Evolutionary conservation across 2,113 vertebrate species (phyloP), one percentile per base, ranked within the genome.

Genomic region (Scomber scombrus): DNA sequence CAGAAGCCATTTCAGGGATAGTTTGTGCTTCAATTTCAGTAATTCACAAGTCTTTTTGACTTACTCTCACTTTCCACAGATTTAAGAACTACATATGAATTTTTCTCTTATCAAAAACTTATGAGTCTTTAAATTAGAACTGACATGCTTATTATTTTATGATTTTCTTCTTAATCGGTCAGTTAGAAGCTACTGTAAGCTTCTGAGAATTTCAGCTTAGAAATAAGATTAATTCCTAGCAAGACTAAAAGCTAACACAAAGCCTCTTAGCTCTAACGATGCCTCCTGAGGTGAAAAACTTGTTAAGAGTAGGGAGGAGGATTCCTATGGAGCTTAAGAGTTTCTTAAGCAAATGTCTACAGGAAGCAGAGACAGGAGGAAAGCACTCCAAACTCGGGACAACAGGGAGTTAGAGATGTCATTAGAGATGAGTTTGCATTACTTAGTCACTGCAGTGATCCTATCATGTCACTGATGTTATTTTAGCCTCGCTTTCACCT

Each of bases 191-290:
- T 46, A 11, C 34, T 40, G 5, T 47, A 75, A 62, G 57, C 55
- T 55, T 61, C 61, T 21, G 46, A 63, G 67, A 69, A 72, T 70
- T 71, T 64, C 49, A 67, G 23, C 52, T 46, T 50, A 83, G 65
- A 80, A 72, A 56, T 57, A 62, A 66, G 18, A 62, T 67, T 47
- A 47, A 71, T 64, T 56, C 9, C 51, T 1, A 3, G 56, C 40
- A 34, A 65, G 66, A 81, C 51, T 62, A 18, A 81, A 46, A 29
- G 69, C 68, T 21, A 84, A 62, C 65, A 82, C 71, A 80, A 85
- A 90, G 71, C 77, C 46, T 87, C 67, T 88, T 74, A 61, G 40
- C 69, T 56, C 18, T 34, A 26, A 74, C 2, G 46, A 69, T 52
- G 78, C n/a, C 52, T 78, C n/a, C 12, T 58, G 18, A 58, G 31